A percentile compares a stretch with the other conserved stretches of the same genome.
These are phyloP conservation scores for Lithophane ornitopus DNA, from an alignment of 2,888 invertebrate species.

Conservation along the genomic window DNA sequence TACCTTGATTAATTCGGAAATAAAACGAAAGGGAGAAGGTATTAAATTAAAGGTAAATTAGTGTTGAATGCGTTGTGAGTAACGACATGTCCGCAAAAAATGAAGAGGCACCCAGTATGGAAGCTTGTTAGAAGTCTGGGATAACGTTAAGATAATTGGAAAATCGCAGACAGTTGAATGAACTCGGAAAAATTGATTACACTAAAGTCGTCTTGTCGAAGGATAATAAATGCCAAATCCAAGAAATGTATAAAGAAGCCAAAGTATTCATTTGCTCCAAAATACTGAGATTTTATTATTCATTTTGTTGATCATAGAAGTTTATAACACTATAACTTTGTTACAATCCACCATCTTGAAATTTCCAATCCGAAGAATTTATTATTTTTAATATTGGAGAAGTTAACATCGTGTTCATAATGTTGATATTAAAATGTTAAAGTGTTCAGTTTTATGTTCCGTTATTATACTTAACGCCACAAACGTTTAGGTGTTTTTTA, in stretches of 20 bases:
- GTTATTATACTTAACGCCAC: constrained; percentile 46
- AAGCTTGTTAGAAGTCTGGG: neutral
- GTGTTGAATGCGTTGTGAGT: constrained; percentile 22
- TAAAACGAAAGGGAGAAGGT: constrained; percentile 32
- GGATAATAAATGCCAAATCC: constrained; percentile 44
- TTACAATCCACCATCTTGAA: constrained; percentile 45
- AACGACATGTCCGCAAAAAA: constrained; percentile 14
- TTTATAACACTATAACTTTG: constrained; percentile 51
- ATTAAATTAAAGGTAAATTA: constrained; percentile 17
- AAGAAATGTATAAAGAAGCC: constrained; percentile 35
- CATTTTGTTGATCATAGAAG: constrained; percentile 54
- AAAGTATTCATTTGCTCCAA: constrained; percentile 42
- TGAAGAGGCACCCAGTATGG: neutral
- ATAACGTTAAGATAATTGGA: constrained; percentile 35
- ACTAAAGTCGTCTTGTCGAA: constrained; percentile 25
- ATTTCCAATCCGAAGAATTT: constrained; percentile 46
- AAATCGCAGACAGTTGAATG: constrained; percentile 55
- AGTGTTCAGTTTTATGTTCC: constrained; percentile 50
- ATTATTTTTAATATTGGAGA: constrained; percentile 58
- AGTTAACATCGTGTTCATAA: constrained; percentile 36
- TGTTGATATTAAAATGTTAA: constrained; percentile 43
- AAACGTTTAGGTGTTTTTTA: constrained; percentile 36
- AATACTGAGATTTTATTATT: constrained; percentile 47
- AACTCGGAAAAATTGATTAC: constrained; percentile 41
- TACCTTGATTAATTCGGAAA: constrained; percentile 34